Conservation (phyloP, 1,140 invertebrate genomes). For the Steinernema khuongi region DNA sequence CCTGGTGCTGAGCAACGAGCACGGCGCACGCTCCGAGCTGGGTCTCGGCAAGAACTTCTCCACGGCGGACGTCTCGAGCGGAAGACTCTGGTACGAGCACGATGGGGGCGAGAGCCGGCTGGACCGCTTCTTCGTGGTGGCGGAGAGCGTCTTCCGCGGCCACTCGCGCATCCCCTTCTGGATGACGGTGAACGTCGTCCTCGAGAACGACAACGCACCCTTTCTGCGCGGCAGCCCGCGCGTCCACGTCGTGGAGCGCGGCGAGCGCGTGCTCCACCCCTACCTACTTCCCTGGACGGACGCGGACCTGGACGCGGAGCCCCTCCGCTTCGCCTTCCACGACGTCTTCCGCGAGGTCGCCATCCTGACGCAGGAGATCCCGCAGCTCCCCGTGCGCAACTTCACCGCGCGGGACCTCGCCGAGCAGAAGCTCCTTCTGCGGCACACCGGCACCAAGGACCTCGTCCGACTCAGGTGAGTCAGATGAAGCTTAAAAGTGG, state of each 20-base stretch:
- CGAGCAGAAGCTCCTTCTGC: constrained; percentile 39
- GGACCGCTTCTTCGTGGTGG: constrained; percentile 41
- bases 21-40: constrained; percentile 21
- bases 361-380: constrained; percentile 34
- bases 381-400: constrained; percentile 32
- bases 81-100: constrained; percentile 51
- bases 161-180: constrained; percentile 48
- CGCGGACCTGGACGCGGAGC: constrained; percentile 36
- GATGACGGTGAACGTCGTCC: constrained; percentile 46
- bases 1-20: constrained; percentile 31
- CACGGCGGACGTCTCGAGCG: constrained; percentile 47
- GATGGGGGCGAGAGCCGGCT: constrained; percentile 42
- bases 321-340: constrained; percentile 42
- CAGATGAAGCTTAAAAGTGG: constrained; percentile 5
- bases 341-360: constrained; percentile 38
- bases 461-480: constrained; percentile 15
- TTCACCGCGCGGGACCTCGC: constrained; percentile 48
- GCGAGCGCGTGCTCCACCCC: constrained; percentile 45
- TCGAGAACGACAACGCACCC: constrained; percentile 49
- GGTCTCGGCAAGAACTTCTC: constrained; percentile 44
- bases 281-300: constrained; percentile 48
- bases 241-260: constrained; percentile 40
- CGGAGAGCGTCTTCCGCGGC: constrained; percentile 40
- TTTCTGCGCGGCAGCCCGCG: constrained; percentile 24
- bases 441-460: constrained; percentile 43